Conservation (phyloP, 2,113 vertebrate genomes). For the Nothocercus julius region DNA sequence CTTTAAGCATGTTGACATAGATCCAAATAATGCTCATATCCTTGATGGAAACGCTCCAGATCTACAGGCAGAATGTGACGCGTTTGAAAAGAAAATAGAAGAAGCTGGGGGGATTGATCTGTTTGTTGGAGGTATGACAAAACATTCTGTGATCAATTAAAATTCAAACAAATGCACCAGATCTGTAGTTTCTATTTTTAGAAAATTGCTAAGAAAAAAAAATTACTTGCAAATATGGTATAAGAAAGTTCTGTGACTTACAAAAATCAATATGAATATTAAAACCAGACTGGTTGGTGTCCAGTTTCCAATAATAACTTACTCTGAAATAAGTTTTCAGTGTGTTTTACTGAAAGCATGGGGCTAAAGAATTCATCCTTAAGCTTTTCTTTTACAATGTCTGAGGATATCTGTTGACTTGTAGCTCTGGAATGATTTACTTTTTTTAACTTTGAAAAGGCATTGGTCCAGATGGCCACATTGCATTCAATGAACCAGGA, state of each 20-base stretch:
- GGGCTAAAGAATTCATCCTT: neutral
- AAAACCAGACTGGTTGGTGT: neutral
- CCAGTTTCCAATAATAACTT: neutral
- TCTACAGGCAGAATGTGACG: slow-evolving; percentile 83
- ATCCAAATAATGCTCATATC: slow-evolving; percentile 84
- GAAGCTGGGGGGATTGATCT: slow-evolving; percentile 85
- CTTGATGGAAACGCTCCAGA: slow-evolving; percentile 84
- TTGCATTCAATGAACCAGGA: slow-evolving; percentile 87
- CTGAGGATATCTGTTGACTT: slow-evolving; percentile 29
- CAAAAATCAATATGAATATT: neutral
- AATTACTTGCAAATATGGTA: neutral
- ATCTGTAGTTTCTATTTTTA: neutral
- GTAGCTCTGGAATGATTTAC: slow-evolving; percentile 17
- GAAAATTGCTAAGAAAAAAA: neutral
- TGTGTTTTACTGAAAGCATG: neutral
- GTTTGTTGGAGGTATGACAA: slow-evolving; percentile 83
- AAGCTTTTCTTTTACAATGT: neutral
- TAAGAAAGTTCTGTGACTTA: neutral
- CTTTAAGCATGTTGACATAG: slow-evolving; percentile 87
- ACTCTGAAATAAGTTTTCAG: neutral
- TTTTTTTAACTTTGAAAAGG: slow-evolving; percentile 77
- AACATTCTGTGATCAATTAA: neutral
- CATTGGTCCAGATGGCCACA: slow-evolving; percentile 88
- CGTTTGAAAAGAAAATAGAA: slow-evolving; percentile 85
- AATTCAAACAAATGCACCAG: neutral